Base-by-base conservation (phyloP, 92 coral and sea anemone species). In the Phenganax stokvisi region DNA sequence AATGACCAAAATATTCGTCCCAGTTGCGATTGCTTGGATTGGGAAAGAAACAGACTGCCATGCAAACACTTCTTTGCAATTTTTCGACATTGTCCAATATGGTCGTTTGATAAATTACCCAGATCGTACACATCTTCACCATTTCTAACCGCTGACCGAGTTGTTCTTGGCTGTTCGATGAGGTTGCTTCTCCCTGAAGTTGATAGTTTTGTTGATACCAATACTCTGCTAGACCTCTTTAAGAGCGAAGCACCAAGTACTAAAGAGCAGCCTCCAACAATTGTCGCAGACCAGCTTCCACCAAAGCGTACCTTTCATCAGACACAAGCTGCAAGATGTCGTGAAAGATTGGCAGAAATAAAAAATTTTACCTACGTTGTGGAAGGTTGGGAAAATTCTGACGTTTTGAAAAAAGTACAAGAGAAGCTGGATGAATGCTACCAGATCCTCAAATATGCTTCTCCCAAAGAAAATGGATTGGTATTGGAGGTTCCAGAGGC, bases 51-150 rank as follows among this genome's bases (percentile, higher is more conserved):
- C 83, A 58, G 65, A 28, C 84, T 87, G 60, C 85, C 90, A 52
- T 87, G 85, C 72, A 84, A 87, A 76, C 88, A 87, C 85, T 84
- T 77, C 27, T 73, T 80, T 44, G 82, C 74, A 53, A 71, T 84
- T 12, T 78, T 84, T 57, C 25, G 54, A 47, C 78, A 64, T 53
- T 76, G 54, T 15, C 59, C 62, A 29, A 54, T 47, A 72, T 78
- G 87, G 75, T 75, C 62, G 30, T 84, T 84, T 52, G 67, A 70
- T 56, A 71, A 85, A 65, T 60, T 85, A 64, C 72, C 85, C 44
- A 65, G 31, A 28, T 27, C 69, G 29, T 85, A 80, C 61, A 80
- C 27, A 15, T 81, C 74, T 58, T 86, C 71, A 17, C 87, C 84
- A 51, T 83, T 83, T 59, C 83, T 68, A 9, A 83, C 61, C 52